phyloP scores from a whole-genome alignment of 2,888 invertebrate species.

The Nymphalis polychloros region DNA sequence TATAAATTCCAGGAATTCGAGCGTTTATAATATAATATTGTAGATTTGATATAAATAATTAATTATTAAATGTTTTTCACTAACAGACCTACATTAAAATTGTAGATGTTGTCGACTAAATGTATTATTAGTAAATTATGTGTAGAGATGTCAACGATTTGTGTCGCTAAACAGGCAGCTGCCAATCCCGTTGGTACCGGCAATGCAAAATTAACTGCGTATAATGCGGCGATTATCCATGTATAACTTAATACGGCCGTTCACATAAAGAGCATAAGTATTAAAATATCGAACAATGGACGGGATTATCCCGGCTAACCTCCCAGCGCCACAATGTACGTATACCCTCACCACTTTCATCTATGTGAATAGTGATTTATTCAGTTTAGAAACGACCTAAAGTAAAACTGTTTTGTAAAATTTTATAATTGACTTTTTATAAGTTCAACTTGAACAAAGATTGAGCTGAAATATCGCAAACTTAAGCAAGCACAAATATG shows the following conservation, averaged over 20 bases:
- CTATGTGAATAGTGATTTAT: neutral
- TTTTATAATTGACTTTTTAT: too few species aligned
- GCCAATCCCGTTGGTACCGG: conserved; percentile 58
- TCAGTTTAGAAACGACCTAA: too few species aligned
- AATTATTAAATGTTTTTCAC: too few species aligned
- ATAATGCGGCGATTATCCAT: conserved; percentile 80
- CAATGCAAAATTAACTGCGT: conserved; percentile 78
- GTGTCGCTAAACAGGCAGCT: conserved; percentile 59
- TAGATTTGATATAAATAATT: too few species aligned
- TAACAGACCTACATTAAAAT: too few species aligned
- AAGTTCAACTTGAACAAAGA: too few species aligned
- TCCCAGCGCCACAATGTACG: conserved; percentile 59
- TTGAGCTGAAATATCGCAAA: too few species aligned
- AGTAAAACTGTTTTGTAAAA: too few species aligned
- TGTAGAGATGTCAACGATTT: conserved; percentile 52
- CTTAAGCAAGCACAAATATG: too few species aligned
- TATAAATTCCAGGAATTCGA: too few species aligned
- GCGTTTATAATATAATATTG: too few species aligned
- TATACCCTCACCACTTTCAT: conserved; percentile 49
- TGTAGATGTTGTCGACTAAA: neutral
- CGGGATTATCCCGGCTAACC: conserved; percentile 75
- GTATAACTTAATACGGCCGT: conserved; percentile 78
- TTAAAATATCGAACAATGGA: conserved; percentile 78
- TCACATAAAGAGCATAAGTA: conserved; percentile 76
- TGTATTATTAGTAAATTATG: conserved; percentile 9